Percentiles rank a stretch among this genome's conserved stretches.
phyloP scores from a whole-genome alignment of 1,140 invertebrate genomes.

The Lutraria rhynchaena region DNA sequence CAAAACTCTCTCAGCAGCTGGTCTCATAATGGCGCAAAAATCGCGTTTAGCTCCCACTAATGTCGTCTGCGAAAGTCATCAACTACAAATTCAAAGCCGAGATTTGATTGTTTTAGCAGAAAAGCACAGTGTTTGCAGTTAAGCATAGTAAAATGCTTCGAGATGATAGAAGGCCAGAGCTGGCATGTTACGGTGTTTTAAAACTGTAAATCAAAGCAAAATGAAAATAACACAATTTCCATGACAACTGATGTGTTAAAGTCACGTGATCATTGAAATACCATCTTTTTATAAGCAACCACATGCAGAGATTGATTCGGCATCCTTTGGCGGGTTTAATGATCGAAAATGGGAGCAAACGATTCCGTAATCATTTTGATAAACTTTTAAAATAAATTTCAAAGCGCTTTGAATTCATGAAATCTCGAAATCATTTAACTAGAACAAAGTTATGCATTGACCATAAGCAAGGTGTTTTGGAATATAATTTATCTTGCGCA shows the following conservation, averaged over 20 bases:
- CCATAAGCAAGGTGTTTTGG: too few species aligned
- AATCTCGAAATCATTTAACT: too few species aligned
- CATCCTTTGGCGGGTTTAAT: not conserved
- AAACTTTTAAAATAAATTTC: too few species aligned
- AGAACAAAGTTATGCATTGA: too few species aligned
- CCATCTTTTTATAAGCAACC: constrained; percentile 19
- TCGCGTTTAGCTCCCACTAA: constrained; percentile 44
- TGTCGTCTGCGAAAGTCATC: constrained; percentile 55
- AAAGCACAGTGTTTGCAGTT: constrained; percentile 43
- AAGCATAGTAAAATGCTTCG: constrained; percentile 46
- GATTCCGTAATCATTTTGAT: too few species aligned
- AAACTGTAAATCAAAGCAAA: constrained; percentile 49
- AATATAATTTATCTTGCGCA: too few species aligned
- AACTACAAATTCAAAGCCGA: constrained; percentile 40
- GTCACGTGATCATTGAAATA: constrained; percentile 42
- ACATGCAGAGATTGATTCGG: constrained; percentile 21
- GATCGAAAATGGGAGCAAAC: too few species aligned
- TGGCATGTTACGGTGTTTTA: constrained; percentile 52
- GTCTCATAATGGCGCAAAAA: constrained; percentile 51
- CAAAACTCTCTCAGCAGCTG: constrained; percentile 48
- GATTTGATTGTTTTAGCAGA: constrained; percentile 40
- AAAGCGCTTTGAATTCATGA: too few species aligned
- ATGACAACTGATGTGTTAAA: constrained; percentile 48
- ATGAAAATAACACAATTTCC: constrained; percentile 47
- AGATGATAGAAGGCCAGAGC: constrained; percentile 46